Evolutionary conservation across 2,888 invertebrate genomes (phyloP).

Genomic region (Hanleya hanleyi): DNA sequence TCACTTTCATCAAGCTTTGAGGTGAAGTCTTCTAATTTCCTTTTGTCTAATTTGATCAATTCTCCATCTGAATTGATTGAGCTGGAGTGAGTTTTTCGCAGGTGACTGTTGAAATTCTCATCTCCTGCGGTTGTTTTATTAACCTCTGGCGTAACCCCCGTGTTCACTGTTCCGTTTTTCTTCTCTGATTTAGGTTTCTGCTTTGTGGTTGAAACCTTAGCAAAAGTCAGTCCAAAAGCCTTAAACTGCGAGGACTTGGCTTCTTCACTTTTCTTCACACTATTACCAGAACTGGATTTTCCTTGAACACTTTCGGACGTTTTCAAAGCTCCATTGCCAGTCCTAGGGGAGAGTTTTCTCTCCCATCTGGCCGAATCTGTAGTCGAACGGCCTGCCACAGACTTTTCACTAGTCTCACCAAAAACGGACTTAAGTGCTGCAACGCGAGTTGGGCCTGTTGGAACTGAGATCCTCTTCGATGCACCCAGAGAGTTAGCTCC

Average conservation of each 20-base stretch:
- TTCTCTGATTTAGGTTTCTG: background rate
- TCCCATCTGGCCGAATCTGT: background rate
- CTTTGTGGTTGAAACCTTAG: background rate
- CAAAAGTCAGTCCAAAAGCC: too few relatives aligned
- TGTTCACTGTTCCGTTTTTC: background rate
- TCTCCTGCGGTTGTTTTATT: too few relatives aligned
- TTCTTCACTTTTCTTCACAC: too few relatives aligned
- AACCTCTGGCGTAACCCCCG: too few relatives aligned
- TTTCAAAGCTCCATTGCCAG: background rate
- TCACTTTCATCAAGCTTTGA: background rate
- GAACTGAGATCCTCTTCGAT: background rate
- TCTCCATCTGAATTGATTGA: background rate
- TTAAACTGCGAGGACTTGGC: too few relatives aligned
- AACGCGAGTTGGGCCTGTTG: background rate
- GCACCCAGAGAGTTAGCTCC: slow-evolving; percentile 3
- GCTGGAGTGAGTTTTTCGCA: background rate
- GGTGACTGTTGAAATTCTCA: background rate
- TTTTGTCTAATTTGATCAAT: background rate
- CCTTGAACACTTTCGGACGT: background rate
- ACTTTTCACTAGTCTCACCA: background rate
- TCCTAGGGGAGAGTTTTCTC: background rate
- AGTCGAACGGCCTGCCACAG: too few relatives aligned
- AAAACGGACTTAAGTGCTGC: background rate
- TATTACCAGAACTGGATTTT: too few relatives aligned
- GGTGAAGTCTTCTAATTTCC: background rate